These are phyloP conservation scores for Periophthalmodon schlosseri DNA, from an alignment of 2,113 vertebrate genomes.

Conservation along the genomic window DNA sequence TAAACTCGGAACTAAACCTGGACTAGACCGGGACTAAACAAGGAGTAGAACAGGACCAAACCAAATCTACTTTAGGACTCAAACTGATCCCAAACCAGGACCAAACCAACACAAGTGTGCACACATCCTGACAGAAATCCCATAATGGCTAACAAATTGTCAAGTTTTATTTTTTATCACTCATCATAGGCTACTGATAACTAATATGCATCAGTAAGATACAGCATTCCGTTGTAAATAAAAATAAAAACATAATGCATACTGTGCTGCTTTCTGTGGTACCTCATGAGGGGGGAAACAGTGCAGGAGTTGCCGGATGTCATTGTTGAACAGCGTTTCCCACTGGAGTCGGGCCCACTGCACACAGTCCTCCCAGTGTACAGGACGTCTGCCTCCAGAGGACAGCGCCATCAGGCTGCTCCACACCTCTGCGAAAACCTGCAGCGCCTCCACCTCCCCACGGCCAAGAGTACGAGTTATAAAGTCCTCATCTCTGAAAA, in stretches of 20 bases:
- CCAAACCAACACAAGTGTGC: too few relatives aligned
- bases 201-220: not conserved
- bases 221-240: too few relatives aligned
- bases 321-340: constrained; percentile 77
- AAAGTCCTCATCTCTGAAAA: constrained; percentile 74
- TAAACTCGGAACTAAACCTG: too few relatives aligned
- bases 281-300: constrained; percentile 74
- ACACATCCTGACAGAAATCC: too few relatives aligned
- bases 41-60: too few relatives aligned
- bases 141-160: too few relatives aligned
- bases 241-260: not conserved
- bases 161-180: too few relatives aligned
- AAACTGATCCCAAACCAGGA: too few relatives aligned
- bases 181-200: not conserved
- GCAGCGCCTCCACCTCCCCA: constrained; percentile 58
- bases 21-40: too few relatives aligned
- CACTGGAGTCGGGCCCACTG: constrained; percentile 78
- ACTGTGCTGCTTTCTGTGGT: not conserved
- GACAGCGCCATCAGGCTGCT: constrained; percentile 52
- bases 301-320: constrained; percentile 78
- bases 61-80: too few relatives aligned
- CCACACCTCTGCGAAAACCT: constrained; percentile 70
- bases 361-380: constrained; percentile 78
- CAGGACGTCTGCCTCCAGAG: constrained; percentile 61
- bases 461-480: constrained; percentile 54